Evolutionary conservation across 2,113 vertebrate genomes (phyloP).

Genomic region (Onychorhynchus coronatus): DNA sequence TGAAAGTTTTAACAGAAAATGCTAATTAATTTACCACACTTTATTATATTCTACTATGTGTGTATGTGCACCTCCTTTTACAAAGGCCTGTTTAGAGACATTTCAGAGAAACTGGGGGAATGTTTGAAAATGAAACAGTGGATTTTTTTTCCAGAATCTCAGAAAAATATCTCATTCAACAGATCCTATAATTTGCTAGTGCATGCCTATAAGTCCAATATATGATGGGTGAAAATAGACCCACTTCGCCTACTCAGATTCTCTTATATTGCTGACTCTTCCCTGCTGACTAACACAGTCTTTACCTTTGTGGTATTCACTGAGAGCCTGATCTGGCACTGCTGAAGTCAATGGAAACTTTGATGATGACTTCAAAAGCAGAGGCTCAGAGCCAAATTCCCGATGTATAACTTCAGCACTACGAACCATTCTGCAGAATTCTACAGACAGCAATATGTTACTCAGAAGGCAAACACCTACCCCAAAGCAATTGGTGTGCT

Average conservation of each 20-base stretch:
- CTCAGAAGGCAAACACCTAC: background rate
- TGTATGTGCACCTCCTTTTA: background rate
- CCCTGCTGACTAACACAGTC: background rate
- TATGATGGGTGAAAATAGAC: background rate
- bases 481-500: background rate
- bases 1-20: background rate
- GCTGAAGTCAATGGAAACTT: conserved; percentile 17
- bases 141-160: background rate
- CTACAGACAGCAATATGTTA: background rate
- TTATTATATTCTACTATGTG: background rate
- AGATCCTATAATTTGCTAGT: background rate
- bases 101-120: background rate
- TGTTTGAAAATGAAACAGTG: background rate
- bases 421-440: background rate
- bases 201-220: background rate
- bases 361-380: background rate
- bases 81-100: background rate
- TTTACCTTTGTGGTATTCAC: background rate
- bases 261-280: background rate
- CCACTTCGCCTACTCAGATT: background rate
- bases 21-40: background rate
- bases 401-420: background rate
- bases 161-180: background rate
- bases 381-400: conserved; percentile 15
- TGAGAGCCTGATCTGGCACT: background rate